Evolutionary conservation across 2,113 vertebrate genomes (phyloP), one percentile per base, ranked within the genome.

Genomic region (Lampris incognitus): DNA sequence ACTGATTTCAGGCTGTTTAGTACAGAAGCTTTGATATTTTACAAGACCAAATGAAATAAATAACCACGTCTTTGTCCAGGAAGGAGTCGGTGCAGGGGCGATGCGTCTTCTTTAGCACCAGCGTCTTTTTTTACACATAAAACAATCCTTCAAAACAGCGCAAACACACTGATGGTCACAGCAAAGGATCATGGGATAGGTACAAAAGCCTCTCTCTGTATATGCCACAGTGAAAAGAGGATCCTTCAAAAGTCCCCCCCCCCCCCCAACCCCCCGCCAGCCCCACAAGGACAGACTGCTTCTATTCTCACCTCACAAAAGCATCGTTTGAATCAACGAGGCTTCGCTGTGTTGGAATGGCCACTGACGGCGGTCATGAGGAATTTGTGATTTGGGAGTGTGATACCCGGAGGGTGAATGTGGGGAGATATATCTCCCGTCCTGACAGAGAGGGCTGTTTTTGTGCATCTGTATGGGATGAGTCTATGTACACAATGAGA

Each of bases 251-350:
- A 76, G 2, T 5, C 80, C 77, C 59, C 69, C 49, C 59, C 69
- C 49, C 58, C 67, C 59, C 76, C 60, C 55, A 69, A 58, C 82
- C 61, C 68, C 61, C 54, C 39, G 13, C 44, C 64, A 11, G 72
- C 87, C 65, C 69, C 87, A 88, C 87, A 89, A 24, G 24, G 24
- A 92, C 87, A 84, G 79, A 73, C 75, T 82, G 57, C 86, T 87
- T 90, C 87, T 71, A 87, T 87, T 87, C 82, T 89, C 75, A 73
- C 66, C 66, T 84, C 86, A 91, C 88, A 91, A 87, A 90, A 91
- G 92, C 76, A 3, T 91, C 82, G 88, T 91, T 93, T 89, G 89
- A 84, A 92, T 89, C 90, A 85, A 80, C 41, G 55, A 73, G 77
- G 88, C 85, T 84, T 83, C 84, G 77, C 78, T 79, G 83, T 86